Conservation (phyloP, 2,113 vertebrate species). For the Microcebus tavaratra region DNA sequence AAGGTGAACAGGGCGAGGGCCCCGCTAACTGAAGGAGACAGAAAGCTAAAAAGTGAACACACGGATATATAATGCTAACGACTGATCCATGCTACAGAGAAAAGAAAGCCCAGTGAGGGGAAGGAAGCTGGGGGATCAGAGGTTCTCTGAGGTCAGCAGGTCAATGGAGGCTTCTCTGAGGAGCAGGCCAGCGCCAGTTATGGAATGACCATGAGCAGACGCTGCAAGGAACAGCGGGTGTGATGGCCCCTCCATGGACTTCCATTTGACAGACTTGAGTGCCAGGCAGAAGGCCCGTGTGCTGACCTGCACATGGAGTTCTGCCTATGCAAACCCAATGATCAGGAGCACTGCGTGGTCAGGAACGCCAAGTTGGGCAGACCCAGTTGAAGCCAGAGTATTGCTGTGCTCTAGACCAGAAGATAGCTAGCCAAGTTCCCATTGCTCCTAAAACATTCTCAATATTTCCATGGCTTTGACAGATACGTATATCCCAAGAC, state of each 20-base stretch:
- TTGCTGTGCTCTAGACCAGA: background rate
- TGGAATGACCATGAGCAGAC: background rate
- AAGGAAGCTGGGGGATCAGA: background rate
- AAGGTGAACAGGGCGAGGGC: background rate
- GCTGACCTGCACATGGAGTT: background rate
- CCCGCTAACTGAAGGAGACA: background rate
- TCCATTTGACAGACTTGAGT: background rate
- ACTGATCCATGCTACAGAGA: background rate
- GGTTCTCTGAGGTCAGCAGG: background rate
- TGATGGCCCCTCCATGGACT: background rate
- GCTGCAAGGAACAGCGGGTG: background rate
- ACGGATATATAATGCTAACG: background rate
- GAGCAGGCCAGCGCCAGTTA: background rate
- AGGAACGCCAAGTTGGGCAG: background rate
- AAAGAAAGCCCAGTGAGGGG: background rate
- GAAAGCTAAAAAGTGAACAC: background rate
- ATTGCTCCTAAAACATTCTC: background rate
- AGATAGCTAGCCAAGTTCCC: background rate
- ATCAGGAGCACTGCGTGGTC: background rate
- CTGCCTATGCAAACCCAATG: background rate
- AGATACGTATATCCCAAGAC: background rate
- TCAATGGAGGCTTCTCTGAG: background rate
- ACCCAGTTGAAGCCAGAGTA: background rate
- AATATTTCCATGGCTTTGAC: background rate
- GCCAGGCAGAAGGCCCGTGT: background rate